Evolutionary conservation across 2,797 vertebrate genomes (phyloP).

Genomic region (Platyrinchus mystaceus): DNA sequence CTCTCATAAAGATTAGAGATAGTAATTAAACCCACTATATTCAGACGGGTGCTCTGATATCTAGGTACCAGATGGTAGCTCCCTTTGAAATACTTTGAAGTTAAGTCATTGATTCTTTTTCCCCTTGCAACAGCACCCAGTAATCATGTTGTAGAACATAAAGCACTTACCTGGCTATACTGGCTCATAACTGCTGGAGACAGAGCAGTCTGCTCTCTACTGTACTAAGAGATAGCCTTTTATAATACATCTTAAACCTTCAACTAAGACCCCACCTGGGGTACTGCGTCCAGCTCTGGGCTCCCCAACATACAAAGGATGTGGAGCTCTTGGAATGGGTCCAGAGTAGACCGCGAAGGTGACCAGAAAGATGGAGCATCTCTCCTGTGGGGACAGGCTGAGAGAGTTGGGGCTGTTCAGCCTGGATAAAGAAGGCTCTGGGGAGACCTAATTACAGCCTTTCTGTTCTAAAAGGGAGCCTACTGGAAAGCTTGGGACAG

Average conservation of each 20-base stretch:
- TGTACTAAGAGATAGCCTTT: not conserved
- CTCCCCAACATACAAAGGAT: rapidly evolving
- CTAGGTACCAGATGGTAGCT: not conserved
- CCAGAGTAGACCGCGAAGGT: not conserved
- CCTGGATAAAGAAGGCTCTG: not conserved
- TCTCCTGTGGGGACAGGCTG: not conserved
- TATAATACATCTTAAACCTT: not conserved
- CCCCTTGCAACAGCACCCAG: not conserved
- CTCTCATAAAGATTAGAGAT: not conserved
- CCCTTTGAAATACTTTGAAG: not conserved
- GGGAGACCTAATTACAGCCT: not conserved
- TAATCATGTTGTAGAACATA: not conserved
- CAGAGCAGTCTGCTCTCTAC: not conserved
- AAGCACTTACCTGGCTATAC: not conserved
- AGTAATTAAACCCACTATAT: not conserved
- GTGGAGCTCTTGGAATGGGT: not conserved
- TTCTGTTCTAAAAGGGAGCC: too few relatives aligned
- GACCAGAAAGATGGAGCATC: not conserved
- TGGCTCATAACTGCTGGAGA: not conserved
- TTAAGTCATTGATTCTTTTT: not conserved
- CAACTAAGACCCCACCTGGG: not conserved
- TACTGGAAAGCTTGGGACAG: not conserved
- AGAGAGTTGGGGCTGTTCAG: not conserved
- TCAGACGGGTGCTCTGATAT: not conserved
- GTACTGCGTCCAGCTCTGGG: not conserved